phyloP scores from a whole-genome alignment of 2,888 invertebrate genomes.

The Tenthredo notha region DNA sequence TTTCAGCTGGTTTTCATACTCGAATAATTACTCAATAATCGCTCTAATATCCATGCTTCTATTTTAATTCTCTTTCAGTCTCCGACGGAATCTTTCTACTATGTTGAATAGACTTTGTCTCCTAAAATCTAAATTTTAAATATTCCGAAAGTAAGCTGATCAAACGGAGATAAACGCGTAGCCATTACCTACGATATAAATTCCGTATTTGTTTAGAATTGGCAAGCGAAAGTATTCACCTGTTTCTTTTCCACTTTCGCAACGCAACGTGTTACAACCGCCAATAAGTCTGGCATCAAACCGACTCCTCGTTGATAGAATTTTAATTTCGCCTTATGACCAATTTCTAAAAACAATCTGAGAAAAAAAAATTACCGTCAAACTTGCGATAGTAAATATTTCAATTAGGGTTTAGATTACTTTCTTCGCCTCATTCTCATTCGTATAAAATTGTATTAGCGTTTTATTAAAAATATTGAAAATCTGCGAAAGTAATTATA shows the following conservation, averaged over 20 bases:
- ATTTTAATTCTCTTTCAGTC: background rate
- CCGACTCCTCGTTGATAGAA: background rate
- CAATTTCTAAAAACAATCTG: background rate
- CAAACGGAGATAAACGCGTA: background rate
- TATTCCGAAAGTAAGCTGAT: background rate
- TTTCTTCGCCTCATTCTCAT: background rate
- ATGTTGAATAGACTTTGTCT: background rate
- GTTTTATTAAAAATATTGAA: background rate
- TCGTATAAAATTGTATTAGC: background rate
- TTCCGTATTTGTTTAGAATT: slow-evolving; percentile 22
- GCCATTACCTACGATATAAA: background rate
- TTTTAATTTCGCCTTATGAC: background rate
- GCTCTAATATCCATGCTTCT: background rate
- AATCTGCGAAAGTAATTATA: slow-evolving; percentile 20
- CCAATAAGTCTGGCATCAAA: slow-evolving; percentile 20
- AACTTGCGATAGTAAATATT: background rate
- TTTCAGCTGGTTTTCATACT: background rate
- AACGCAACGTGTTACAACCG: slow-evolving; percentile 24
- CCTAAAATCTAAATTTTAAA: background rate
- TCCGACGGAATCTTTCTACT: background rate
- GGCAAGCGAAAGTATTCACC: slow-evolving; percentile 47
- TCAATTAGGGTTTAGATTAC: background rate
- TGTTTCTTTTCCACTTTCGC: slow-evolving; percentile 23
- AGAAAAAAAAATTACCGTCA: background rate
- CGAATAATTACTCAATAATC: background rate